These are phyloP conservation scores for Dasyprocta punctata DNA, from an alignment of 2,113 vertebrate species.

Conservation along the genomic window DNA sequence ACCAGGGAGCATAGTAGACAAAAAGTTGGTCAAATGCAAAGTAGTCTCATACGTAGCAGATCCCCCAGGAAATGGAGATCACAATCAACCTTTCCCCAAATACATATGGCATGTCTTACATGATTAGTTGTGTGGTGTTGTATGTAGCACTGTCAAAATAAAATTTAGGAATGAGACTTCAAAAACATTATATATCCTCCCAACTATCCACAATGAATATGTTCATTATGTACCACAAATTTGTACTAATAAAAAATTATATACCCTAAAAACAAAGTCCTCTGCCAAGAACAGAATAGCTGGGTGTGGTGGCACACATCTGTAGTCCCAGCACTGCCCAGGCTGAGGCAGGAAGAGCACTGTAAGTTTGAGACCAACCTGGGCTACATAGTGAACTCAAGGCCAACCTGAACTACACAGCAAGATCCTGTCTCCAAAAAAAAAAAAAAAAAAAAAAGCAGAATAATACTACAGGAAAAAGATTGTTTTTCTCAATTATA, in stretches of 20 bases:
- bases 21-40: background rate
- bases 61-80: background rate
- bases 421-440: background rate
- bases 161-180: background rate
- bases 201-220: background rate
- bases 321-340: too few relatives aligned
- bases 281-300: constrained; percentile 31
- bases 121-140: background rate
- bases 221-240: background rate
- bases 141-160: background rate
- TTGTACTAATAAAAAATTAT: background rate
- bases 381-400: background rate
- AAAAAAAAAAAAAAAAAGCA: background rate
- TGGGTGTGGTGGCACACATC: background rate
- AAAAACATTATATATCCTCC: background rate
- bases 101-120: background rate
- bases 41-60: background rate
- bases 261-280: background rate
- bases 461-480: constrained; percentile 29
- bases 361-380: background rate
- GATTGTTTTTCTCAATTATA: background rate
- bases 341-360: too few relatives aligned
- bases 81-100: background rate
- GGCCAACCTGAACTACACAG: background rate
- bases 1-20: background rate